phyloP scores from a whole-genome alignment of 2,888 invertebrate species.

The Cistogaster globosa region DNA sequence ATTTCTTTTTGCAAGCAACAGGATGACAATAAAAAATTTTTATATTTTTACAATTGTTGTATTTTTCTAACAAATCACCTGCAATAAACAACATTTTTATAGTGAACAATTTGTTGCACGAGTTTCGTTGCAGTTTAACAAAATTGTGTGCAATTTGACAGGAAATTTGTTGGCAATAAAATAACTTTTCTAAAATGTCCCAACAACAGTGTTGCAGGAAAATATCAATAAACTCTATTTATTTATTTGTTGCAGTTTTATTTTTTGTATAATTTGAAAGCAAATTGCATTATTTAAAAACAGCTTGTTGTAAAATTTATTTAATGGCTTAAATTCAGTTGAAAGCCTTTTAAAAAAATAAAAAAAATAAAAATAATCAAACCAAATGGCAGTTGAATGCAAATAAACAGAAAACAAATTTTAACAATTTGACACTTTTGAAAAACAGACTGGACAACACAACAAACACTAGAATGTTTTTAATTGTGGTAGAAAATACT shows the following conservation, averaged over 20 bases:
- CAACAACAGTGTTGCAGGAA: constrained; percentile 55
- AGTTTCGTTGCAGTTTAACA: constrained; percentile 28
- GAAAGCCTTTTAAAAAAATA: constrained; percentile 46
- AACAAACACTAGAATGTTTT: constrained; percentile 3
- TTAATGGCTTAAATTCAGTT: constrained; percentile 65
- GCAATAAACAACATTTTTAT: constrained; percentile 49
- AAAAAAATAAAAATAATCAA: constrained; percentile 22
- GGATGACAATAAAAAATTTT: constrained; percentile 39
- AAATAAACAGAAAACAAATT: constrained; percentile 49
- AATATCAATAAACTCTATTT: constrained; percentile 3
- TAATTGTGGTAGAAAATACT: background rate
- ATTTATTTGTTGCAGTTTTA: constrained; percentile 19
- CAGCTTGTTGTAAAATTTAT: constrained; percentile 65
- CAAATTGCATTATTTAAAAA: constrained; percentile 58
- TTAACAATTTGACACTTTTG: constrained; percentile 64
- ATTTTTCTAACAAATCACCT: constrained; percentile 37
- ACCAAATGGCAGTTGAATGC: constrained; percentile 19
- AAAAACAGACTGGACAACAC: background rate
- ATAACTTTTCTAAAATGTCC: constrained; percentile 50
- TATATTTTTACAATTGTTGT: constrained; percentile 34
- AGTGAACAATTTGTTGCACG: constrained; percentile 44
- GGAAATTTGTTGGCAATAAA: constrained; percentile 68
- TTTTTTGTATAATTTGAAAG: constrained; percentile 39
- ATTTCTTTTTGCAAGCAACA: constrained; percentile 33
- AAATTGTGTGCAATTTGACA: constrained; percentile 54